Conservation (phyloP, 1,140 invertebrate genomes). For the Vanessa tameamea region DNA sequence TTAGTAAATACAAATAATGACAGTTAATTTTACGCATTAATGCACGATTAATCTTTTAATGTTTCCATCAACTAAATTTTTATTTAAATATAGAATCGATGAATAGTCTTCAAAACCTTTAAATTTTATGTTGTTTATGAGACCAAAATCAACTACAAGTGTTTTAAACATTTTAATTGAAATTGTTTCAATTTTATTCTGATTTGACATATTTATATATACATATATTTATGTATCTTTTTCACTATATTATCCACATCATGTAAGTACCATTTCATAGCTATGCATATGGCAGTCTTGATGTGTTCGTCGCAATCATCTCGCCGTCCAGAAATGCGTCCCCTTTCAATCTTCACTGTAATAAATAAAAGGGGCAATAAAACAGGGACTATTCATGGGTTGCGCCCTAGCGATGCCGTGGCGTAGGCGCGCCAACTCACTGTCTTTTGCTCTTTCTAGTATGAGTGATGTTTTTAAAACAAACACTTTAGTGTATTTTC, state of each 20-base stretch:
- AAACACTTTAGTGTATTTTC: too few relatives aligned
- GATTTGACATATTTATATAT: too few relatives aligned
- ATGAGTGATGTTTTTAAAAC: neutral
- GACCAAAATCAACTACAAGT: too few relatives aligned
- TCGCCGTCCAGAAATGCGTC: constrained; percentile 57
- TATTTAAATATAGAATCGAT: too few relatives aligned
- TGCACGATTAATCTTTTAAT: too few relatives aligned
- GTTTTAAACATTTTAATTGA: too few relatives aligned
- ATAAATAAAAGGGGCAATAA: constrained; percentile 79
- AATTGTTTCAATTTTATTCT: too few relatives aligned
- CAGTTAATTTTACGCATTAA: too few relatives aligned
- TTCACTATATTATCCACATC: neutral
- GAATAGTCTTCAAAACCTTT: too few relatives aligned
- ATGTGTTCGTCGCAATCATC: constrained; percentile 61
- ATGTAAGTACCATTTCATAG: neutral
- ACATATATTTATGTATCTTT: neutral
- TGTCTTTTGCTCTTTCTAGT: constrained; percentile 22
- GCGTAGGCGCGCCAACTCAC: constrained; percentile 13
- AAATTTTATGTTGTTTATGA: too few relatives aligned
- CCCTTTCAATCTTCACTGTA: constrained; percentile 77
- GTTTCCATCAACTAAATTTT: too few relatives aligned
- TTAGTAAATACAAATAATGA: too few relatives aligned
- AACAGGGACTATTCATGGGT: constrained; percentile 57
- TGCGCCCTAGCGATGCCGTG: constrained; percentile 38
- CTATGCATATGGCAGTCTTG: constrained; percentile 23